Evolutionary conservation across 37 sponge, comb jelly and placozoan genomes (phyloP), one percentile per base, ranked within the genome.

Genomic region (Amphimedon queenslandica): DNA sequence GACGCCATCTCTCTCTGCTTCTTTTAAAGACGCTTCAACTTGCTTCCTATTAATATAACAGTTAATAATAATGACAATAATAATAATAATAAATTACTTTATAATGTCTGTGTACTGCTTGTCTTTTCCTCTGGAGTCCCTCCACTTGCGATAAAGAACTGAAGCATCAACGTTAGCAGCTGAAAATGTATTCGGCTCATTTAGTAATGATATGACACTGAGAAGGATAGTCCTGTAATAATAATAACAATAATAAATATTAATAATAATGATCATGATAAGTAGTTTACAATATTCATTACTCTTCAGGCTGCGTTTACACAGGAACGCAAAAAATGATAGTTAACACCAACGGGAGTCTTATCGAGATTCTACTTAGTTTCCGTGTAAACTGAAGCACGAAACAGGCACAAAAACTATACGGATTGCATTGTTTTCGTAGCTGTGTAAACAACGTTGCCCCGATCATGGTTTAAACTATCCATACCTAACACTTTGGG

Each of bases 161-260:
- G 93, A 89, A n/a, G 99, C 99, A 71, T 98, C 99, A 56, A 98
- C 99, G 42, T 98, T 98, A 29, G 99, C 99, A 30, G 99, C 96
- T 24, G 99, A 98, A 57, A 78, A 91, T 5, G 90, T 98, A 70
- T 98, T 98, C 69, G 99, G 99, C 65, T 95, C 96, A 67, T 94
- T 98, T 42, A 98, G 71, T 47, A 98, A 76, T 16, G 96, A 95
- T 0, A 92, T 92, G 16, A 98, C 95, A 76, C 93, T 92, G 67
- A 98, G 78, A 18, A 98, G 80, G 30, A 98, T 94, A 36, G 95
- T 95, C 68, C 99, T 96, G 84, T 41, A 41, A 1, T 31, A 30
- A 38, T 35, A 64, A 4, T n/a, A n/a, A n/a, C n/a, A n/a, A n/a
- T n/a, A n/a, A n/a, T n/a, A n/a, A n/a, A n/a, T n/a, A n/a, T n/a